Evolutionary conservation across 1,140 invertebrate species (phyloP), one percentile per base, ranked within the genome.

Genomic region (Papilio aristodemus): DNA sequence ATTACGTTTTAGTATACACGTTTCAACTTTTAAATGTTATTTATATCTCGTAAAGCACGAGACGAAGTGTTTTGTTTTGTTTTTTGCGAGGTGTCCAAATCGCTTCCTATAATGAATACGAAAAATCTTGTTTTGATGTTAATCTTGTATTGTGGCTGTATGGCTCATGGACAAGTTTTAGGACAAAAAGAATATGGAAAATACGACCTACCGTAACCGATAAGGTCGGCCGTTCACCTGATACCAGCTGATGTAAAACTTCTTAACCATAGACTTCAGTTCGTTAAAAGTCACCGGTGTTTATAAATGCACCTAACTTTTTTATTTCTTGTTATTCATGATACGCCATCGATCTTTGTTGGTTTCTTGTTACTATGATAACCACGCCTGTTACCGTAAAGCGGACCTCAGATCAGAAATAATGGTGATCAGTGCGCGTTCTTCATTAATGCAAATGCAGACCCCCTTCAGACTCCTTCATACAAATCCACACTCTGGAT

Each of bases 171-270:
- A 62, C 59, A 37, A 62, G 59, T 62, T 62, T 62, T 62, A 19
- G 59, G 59, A 62, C 14, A 62, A 62, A 37, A 62, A 38, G 59
- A 6, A 39, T 19, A 62, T 37, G n/a, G 13, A 7, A 60, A 60
- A 62, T 36, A 58, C 59, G 59, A 62, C 32, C 36, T 37, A 38
- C 36, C 59, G 32, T 38, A 58, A 58, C 27, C 17, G 32, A 62
- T 62, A 62, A 62, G 59, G 59, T 62, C 59, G 59, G 59, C 32
- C 59, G 17, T 62, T 62, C 59, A 62, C 32, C 59, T 19, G 19
- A 38, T 36, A 38, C n/a, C 59, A 62, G 59, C 59, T 62, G 59
- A 62, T 62, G 38, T 38, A 5, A 38, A 39, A 62, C 59, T 59
- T 36, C 57, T 38, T 19, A 13, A 19, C 32, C 36, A 38, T 36